phyloP scores from a whole-genome alignment of 2,113 vertebrate genomes.

The Macrotus californicus region DNA sequence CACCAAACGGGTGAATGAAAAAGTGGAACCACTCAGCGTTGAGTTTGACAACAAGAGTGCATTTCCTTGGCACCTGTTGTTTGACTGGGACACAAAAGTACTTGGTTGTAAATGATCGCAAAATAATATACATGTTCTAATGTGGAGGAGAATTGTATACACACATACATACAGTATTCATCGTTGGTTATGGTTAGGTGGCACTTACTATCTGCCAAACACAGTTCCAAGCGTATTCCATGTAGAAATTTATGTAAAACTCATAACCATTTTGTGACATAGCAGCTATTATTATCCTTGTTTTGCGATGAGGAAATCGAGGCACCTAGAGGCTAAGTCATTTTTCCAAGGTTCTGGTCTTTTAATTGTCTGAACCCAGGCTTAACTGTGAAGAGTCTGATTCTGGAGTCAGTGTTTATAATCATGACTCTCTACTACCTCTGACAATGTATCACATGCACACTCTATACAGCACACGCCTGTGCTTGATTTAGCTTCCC shows the following conservation, averaged over 20 bases:
- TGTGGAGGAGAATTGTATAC: neutral
- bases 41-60: neutral
- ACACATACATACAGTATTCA: neutral
- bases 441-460: rapidly evolving
- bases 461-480: neutral
- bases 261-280: neutral
- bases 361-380: neutral
- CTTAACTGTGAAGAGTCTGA: neutral
- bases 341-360: neutral
- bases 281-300: neutral
- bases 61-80: neutral
- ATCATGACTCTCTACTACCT: neutral
- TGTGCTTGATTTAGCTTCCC: neutral
- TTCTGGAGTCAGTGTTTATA: neutral
- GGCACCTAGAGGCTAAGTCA: neutral
- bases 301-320: neutral
- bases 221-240: neutral
- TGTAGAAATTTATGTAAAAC: neutral
- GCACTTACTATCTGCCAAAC: neutral
- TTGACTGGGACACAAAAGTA: neutral
- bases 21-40: neutral
- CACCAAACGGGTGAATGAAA: neutral
- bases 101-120: neutral
- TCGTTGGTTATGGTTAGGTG: neutral
- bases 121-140: neutral